Percentiles rank a stretch among this genome's conserved stretches.
Conservation (phyloP, 37 sponge, comb jelly and placozoan genomes). For the Cliona cf. orientalis region DNA sequence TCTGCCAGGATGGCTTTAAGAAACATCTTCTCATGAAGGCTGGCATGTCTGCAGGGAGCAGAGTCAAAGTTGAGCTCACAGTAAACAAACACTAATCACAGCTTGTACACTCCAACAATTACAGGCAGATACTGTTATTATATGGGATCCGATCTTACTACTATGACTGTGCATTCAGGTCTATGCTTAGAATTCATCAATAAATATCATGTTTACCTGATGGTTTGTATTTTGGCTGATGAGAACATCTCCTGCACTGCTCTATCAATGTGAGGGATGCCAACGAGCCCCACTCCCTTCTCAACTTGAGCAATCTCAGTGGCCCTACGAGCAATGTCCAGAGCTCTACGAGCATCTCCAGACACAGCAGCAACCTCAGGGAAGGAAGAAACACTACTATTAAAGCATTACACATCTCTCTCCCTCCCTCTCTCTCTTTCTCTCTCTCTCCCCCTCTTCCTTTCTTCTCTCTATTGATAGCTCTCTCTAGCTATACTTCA, state of each 20-base stretch:
- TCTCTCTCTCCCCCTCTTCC: background rate
- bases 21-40: conserved; percentile 83
- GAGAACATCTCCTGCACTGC: conserved; percentile 84
- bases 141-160: too few species aligned
- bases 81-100: too few species aligned
- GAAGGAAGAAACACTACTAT: background rate
- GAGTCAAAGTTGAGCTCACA: too few species aligned
- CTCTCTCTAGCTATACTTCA: too few species aligned
- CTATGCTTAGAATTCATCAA: too few species aligned
- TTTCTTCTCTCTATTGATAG: background rate
- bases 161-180: too few species aligned
- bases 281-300: conserved; percentile 41
- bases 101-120: too few species aligned
- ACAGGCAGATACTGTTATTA: too few species aligned
- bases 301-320: conserved; percentile 71
- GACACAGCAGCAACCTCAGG: conserved; percentile 41
- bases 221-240: conserved; percentile 75
- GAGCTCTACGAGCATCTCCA: conserved; percentile 92
- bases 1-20: conserved; percentile 80
- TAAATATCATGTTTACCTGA: too few species aligned
- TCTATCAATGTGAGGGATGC: conserved; percentile 54
- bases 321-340: conserved; percentile 94
- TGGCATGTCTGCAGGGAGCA: conserved; percentile 64
- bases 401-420: background rate
- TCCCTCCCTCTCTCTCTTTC: background rate